A percentile compares a stretch with the other conserved stretches of the same genome.
These are phyloP conservation scores for Mus pahari DNA, from an alignment of 2,113 vertebrate genomes.

Conservation along the genomic window DNA sequence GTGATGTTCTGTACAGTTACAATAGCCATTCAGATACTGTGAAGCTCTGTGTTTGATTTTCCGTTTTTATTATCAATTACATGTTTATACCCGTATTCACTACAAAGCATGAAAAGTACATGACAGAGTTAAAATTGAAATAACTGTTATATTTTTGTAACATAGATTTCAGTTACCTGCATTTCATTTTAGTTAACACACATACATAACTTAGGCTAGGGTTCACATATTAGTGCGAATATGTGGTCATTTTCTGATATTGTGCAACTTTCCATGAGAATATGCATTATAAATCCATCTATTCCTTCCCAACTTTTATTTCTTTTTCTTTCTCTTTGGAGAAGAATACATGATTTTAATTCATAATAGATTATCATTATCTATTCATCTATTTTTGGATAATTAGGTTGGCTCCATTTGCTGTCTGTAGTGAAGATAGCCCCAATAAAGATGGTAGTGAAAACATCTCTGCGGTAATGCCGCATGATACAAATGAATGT, in stretches of 20 bases:
- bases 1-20: neutral
- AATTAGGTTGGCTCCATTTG: neutral
- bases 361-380: neutral
- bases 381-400: neutral
- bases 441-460: neutral
- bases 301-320: neutral
- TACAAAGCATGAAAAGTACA: neutral
- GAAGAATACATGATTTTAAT: neutral
- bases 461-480: neutral
- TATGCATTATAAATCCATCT: neutral
- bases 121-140: neutral
- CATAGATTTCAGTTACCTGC: neutral
- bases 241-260: neutral
- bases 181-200: neutral
- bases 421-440: neutral
- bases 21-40: neutral
- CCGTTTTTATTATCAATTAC: neutral
- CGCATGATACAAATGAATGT: neutral
- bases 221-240: neutral
- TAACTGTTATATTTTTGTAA: neutral
- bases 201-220: neutral
- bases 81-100: neutral
- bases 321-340: neutral
- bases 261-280: neutral
- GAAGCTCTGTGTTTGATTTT: neutral